phyloP scores from a whole-genome alignment of 2,888 invertebrate species.

The Panopea generosa region DNA sequence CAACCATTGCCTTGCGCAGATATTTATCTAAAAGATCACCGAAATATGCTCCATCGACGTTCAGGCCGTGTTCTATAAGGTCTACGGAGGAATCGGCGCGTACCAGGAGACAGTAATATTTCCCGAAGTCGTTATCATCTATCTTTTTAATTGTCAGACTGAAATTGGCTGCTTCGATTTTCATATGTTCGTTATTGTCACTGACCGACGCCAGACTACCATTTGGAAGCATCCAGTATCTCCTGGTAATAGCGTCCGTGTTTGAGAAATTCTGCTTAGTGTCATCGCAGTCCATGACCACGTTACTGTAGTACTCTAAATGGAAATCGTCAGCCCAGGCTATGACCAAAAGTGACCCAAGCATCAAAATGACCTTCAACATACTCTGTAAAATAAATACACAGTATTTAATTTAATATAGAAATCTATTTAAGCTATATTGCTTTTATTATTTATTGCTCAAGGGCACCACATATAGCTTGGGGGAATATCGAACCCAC shows the following conservation, averaged over 20 bases:
- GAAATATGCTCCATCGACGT: slow-evolving; percentile 75
- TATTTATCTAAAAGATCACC: slow-evolving; percentile 69
- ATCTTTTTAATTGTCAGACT: slow-evolving; percentile 62
- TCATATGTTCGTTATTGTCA: neutral
- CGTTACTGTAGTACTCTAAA: slow-evolving; percentile 52
- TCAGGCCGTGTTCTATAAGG: slow-evolving; percentile 68
- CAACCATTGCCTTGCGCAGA: slow-evolving; percentile 72
- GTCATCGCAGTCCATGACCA: slow-evolving; percentile 53
- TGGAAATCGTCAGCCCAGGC: slow-evolving; percentile 19
- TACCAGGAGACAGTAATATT: slow-evolving; percentile 69
- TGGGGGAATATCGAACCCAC: no score
- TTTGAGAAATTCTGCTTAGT: slow-evolving; percentile 32
- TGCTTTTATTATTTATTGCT: no score
- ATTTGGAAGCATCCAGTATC: slow-evolving; percentile 64
- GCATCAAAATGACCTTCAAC: neutral
- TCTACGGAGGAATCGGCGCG: slow-evolving; percentile 46
- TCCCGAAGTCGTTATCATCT: slow-evolving; percentile 72
- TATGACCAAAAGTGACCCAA: neutral
- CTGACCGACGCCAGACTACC: slow-evolving; percentile 34
- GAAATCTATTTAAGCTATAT: no score
- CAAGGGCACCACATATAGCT: no score
- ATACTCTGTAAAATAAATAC: no score
- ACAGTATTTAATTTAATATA: no score
- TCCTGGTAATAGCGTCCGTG: neutral
- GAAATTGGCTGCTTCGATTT: slow-evolving; percentile 23